These are phyloP conservation scores for Siniperca obscura DNA, from an alignment of 2,797 vertebrate genomes.

Conservation along the genomic window DNA sequence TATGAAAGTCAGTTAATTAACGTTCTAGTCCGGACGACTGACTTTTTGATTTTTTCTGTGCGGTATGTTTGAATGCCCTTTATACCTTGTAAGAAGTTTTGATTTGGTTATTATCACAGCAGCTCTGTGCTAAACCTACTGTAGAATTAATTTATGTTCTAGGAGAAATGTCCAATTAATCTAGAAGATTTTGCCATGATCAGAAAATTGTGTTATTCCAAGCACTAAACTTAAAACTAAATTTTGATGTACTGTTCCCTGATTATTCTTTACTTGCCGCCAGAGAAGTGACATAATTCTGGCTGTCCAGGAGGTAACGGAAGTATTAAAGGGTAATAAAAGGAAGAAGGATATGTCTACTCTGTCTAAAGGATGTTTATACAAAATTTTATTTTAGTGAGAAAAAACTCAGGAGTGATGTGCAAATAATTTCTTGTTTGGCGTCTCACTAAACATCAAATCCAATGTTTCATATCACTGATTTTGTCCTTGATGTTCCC, in stretches of 20 bases:
- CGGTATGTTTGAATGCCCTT: not conserved
- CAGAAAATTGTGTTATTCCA: not conserved
- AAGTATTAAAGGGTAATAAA: not conserved
- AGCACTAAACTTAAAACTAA: not conserved
- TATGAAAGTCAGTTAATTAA: not conserved
- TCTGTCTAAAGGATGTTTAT: constrained; percentile 15
- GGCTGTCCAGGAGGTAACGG: not conserved
- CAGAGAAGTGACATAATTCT: constrained; percentile 5
- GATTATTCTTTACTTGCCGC: constrained; percentile 23
- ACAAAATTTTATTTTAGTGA: constrained; percentile 9
- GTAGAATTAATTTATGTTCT: not conserved
- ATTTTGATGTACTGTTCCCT: not conserved
- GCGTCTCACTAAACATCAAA: not conserved
- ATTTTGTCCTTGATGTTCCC: not conserved
- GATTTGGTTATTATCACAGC: not conserved
- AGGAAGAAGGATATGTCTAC: not conserved
- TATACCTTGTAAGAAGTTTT: not conserved
- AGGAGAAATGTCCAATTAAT: constrained; percentile 11
- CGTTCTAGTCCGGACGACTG: not conserved
- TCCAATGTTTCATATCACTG: not conserved
- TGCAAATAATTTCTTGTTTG: constrained; percentile 15
- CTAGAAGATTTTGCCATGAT: not conserved
- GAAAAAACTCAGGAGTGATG: constrained; percentile 10
- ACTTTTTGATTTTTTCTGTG: not conserved
- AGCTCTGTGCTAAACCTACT: not conserved